Evolutionary conservation across 2,113 vertebrate genomes (phyloP).

Genomic region (Phylloscopus trochiloides): DNA sequence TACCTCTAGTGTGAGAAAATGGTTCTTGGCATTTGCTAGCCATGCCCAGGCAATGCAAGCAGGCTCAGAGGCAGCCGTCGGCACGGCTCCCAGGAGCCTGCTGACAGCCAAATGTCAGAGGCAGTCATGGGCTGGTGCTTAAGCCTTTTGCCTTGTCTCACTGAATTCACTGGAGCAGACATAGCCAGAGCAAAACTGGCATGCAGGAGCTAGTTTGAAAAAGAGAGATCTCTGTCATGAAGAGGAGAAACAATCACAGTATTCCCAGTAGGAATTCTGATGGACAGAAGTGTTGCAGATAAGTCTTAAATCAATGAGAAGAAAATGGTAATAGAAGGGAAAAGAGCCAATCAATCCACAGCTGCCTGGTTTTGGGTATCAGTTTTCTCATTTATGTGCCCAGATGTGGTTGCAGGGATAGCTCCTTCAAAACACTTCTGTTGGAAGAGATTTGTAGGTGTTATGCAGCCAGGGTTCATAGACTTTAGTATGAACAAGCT

Average conservation of each 20-base stretch:
- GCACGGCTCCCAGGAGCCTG: background rate
- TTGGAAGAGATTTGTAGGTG: background rate
- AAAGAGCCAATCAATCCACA: background rate
- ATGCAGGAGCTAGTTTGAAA: background rate
- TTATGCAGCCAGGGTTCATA: background rate
- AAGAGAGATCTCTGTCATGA: background rate
- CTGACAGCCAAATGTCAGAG: background rate
- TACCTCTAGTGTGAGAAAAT: background rate
- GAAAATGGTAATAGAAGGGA: background rate
- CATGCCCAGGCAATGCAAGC: background rate
- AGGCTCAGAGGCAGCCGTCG: background rate
- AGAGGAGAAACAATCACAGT: background rate
- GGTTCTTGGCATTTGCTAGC: background rate
- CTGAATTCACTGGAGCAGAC: background rate
- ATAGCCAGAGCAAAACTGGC: background rate
- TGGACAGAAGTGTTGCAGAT: background rate
- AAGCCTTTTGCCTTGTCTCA: background rate
- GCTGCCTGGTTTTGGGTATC: background rate
- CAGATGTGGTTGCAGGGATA: background rate
- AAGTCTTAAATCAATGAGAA: background rate
- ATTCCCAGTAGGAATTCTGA: background rate
- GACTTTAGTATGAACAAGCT: background rate
- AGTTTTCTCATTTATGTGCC: background rate
- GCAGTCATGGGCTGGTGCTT: background rate
- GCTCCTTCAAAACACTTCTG: background rate